Conservation (phyloP, 2,888 invertebrate species). For the Drosophila dives region DNA sequence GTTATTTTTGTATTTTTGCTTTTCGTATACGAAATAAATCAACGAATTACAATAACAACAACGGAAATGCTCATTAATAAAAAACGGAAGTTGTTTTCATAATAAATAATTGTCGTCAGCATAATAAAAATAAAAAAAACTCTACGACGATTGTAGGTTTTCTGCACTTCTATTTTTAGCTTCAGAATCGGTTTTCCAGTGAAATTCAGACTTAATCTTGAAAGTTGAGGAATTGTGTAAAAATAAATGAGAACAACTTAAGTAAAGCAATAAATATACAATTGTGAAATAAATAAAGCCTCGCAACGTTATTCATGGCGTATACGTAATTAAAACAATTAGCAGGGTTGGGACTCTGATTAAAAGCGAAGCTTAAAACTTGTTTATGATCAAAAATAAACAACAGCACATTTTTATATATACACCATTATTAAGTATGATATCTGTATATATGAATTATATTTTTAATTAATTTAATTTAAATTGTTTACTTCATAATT, state of each 20-base stretch:
- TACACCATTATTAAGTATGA: not conserved
- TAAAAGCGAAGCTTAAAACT: conserved; percentile 20
- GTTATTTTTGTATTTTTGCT: conserved; percentile 6
- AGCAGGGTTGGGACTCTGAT: conserved; percentile 16
- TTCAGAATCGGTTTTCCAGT: conserved; percentile 25
- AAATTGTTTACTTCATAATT: not conserved
- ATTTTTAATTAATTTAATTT: not conserved
- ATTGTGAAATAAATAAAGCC: conserved; percentile 11
- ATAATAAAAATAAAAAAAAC: conserved; percentile 13
- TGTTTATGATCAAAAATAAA: conserved; percentile 17
- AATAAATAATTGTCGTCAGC: no score
- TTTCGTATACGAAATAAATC: conserved; percentile 36
- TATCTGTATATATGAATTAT: not conserved
- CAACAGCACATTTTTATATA: not conserved
- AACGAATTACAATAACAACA: conserved; percentile 29
- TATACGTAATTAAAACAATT: conserved; percentile 44
- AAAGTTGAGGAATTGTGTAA: not conserved
- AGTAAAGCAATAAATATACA: not conserved
- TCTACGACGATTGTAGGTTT: conserved; percentile 24
- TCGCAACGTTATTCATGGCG: conserved; percentile 23
- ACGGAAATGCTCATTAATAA: conserved; percentile 67
- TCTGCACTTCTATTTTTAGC: conserved; percentile 21
- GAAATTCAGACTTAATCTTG: conserved; percentile 22
- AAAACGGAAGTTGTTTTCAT: conserved; percentile 72
- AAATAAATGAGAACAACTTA: conserved; percentile 6